Base-by-base conservation (phyloP, 2,113 vertebrate genomes). In the Nerophis ophidion region DNA sequence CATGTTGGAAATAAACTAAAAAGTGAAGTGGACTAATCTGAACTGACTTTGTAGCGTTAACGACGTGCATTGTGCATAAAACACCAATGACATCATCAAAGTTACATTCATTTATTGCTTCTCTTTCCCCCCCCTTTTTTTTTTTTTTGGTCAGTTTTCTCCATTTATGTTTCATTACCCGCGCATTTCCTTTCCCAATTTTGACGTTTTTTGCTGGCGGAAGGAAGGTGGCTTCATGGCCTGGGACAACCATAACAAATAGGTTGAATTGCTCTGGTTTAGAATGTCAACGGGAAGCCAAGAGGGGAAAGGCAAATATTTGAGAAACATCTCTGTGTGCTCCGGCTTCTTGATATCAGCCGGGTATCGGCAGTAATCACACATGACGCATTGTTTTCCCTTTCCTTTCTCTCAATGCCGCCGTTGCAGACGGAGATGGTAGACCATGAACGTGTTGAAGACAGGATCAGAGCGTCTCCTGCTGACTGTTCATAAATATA, bases 241-340 rank as follows among this genome's bases (percentile, higher is more conserved):
- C 71, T 71, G 55, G 72, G 79, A 83, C 81, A 86, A 64, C 73
- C 74, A 73, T 73, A 74, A 76, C 70, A 81, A 86, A 82, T 81
- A 63, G 60, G 70, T 26, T 68, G 73, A 84, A 72, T 71, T 56
- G 74, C 15, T 36, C 57, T 14, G 55, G 58, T 82, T 78, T 75
- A 62, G 52, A 48, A 68, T 81, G 78, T 83, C 80, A 77, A 60
- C 71, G 66, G 66, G 64, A 81, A 75, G 56, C 65, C 51, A 68
- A 63, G 57, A 68, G 72, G 44, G 61, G 52, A 71, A 71, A 69
- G 50, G 59, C 59, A 46, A 65, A 68, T 49, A 68, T 67, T 40
- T 46, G 19, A 55, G 55, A 65, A 48, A 67, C 53, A 33, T n/a
- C n/a, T n/a, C n/a, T n/a, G 51, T 69, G 68, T 62, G 58, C 48